Evolutionary conservation across 92 coral and sea anemone species (phyloP), one percentile per base, ranked within the genome.

Genomic region (Epizoanthus rinbou): DNA sequence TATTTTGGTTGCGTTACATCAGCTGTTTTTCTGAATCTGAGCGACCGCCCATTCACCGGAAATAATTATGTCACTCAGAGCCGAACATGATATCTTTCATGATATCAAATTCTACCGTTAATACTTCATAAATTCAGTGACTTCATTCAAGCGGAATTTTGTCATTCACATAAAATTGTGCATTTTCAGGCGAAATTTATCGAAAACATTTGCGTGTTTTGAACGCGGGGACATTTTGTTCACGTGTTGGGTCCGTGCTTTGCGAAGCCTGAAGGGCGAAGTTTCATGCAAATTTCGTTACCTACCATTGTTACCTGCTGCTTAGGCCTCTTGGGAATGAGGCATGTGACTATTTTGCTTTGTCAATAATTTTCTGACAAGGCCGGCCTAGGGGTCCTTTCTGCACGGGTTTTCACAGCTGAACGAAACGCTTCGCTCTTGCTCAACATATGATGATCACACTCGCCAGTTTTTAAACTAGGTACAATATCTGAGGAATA

Each of bases 171-270:
- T 0, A 0, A 5, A 11, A 19, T 22, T 78, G 4, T 31, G 9
- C 35, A n/a, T 21, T 37, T 62, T 59, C 19, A 11, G 52, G 70
- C 7, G 16, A 35, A 5, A 41, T 3, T 25, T 19, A 16, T 22
- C 24, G 13, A 37, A 58, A 31, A 75, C 14, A 1, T 9, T 43
- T 6, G 4, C 53, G 35, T 16, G 64, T n/a, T 4, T 78, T 62
- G 5, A 41, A 16, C 10, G n/a, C 24, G 10, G 69, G 43, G 22
- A 22, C 6, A n/a, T 9, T 76, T 19, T 23, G 82, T 78, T 39
- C 82, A 78, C 82, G 82, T 78, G 82, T 37, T 78, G n/a, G 11
- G 70, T 62, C 24, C 71, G 71, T 78, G 82, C 23, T 35, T 37
- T 37, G 5, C 43, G 43, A 37, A 3, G 43, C 6, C 43, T 37